Conservation (phyloP, 2,888 invertebrate species). For the Cheilosia urbana region DNA sequence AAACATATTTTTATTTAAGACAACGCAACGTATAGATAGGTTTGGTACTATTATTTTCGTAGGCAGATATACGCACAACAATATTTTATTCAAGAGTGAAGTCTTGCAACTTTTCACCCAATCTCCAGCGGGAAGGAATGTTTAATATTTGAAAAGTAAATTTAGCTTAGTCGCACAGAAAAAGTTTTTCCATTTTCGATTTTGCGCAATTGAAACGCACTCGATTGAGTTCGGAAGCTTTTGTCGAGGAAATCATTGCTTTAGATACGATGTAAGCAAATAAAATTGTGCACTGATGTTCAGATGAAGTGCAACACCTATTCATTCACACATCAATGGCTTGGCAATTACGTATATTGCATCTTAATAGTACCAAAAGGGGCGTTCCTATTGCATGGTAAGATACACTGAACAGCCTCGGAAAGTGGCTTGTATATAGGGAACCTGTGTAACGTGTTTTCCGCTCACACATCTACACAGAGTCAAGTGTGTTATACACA, state of each 20-base stretch:
- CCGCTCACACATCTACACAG: slow-evolving; percentile 25
- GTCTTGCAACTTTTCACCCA: slow-evolving; percentile 9
- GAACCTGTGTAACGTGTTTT: slow-evolving; percentile 64
- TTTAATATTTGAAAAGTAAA: slow-evolving; percentile 53
- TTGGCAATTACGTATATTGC: slow-evolving; percentile 23
- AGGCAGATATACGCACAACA: slow-evolving; percentile 4
- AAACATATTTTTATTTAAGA: no score
- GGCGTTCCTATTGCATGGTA: slow-evolving; percentile 34
- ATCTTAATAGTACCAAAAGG: slow-evolving; percentile 51
- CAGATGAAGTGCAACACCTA: slow-evolving; percentile 59
- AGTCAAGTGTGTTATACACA: slow-evolving; percentile 17
- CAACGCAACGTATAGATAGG: no score
- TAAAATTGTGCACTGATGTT: slow-evolving; percentile 39
- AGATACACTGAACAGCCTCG: slow-evolving; percentile 15
- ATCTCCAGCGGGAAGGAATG: slow-evolving; percentile 44
- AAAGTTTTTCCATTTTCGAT: slow-evolving; percentile 51
- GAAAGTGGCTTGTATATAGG: slow-evolving; percentile 50
- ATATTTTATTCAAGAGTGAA: slow-evolving; percentile 16
- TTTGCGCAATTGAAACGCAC: slow-evolving; percentile 71
- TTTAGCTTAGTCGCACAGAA: slow-evolving; percentile 32
- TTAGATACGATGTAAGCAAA: slow-evolving; percentile 17
- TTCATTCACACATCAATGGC: slow-evolving; percentile 21
- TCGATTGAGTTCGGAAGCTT: slow-evolving; percentile 63
- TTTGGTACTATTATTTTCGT: no score
- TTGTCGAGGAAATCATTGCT: slow-evolving; percentile 29